A percentile compares a stretch with the other conserved stretches of the same genome.
Conservation (phyloP, 2,888 invertebrate genomes). For the Drosophila buzzatii region DNA sequence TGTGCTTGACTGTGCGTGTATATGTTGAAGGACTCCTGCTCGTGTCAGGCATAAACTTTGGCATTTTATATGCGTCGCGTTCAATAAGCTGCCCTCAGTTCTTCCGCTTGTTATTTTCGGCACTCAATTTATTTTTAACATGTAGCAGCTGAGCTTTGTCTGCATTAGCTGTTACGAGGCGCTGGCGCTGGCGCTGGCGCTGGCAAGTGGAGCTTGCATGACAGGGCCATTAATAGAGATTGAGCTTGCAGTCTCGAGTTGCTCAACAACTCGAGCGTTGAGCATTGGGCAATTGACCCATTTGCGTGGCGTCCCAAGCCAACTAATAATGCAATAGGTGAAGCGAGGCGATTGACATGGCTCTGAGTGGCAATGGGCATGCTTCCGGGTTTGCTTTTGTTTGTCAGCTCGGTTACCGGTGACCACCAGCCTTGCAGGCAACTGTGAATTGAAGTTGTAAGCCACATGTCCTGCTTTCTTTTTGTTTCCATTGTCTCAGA, state of each 20-base stretch:
- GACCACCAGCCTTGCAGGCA: slow-evolving; percentile 34
- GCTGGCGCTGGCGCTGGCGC: background rate
- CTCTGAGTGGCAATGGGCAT: slow-evolving; percentile 30
- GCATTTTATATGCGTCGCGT: slow-evolving; percentile 58
- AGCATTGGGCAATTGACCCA: slow-evolving; percentile 66
- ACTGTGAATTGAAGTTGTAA: slow-evolving; percentile 65
- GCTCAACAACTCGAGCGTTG: slow-evolving; percentile 23
- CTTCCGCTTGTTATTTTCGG: slow-evolving; percentile 56
- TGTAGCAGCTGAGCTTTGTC: slow-evolving; percentile 19
- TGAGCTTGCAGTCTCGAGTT: slow-evolving; percentile 20
- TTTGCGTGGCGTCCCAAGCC: slow-evolving; percentile 44
- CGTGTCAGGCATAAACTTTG: slow-evolving; percentile 62
- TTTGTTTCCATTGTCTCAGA: slow-evolving; percentile 9
- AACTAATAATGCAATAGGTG: slow-evolving; percentile 63
- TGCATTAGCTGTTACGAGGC: background rate
- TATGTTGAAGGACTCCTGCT: slow-evolving; percentile 4
- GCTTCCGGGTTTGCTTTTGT: slow-evolving; percentile 60
- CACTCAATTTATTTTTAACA: slow-evolving; percentile 60
- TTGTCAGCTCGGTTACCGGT: slow-evolving; percentile 56
- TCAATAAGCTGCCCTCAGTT: slow-evolving; percentile 37
- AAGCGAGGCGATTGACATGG: slow-evolving; percentile 13
- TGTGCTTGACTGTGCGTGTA: slow-evolving; percentile 9
- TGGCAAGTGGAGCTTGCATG: slow-evolving; percentile 8
- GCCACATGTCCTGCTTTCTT: slow-evolving; percentile 26
- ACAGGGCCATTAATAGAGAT: background rate